Conservation (phyloP, 2,888 invertebrate genomes). For the Ophion ventricosus region DNA sequence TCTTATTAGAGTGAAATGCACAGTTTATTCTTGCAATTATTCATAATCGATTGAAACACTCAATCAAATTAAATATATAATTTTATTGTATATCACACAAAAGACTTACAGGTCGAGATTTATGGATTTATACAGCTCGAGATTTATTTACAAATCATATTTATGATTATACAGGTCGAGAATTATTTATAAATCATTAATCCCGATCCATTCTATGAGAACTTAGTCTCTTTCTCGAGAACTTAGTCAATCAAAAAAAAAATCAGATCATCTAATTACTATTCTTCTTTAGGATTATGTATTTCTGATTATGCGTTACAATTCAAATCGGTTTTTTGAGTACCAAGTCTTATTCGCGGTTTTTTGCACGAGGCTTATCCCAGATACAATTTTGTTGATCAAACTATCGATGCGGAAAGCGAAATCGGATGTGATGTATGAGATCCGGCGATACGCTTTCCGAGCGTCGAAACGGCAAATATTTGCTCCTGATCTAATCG, state of each 20-base stretch:
- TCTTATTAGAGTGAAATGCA: too few relatives aligned
- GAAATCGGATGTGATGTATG: not conserved
- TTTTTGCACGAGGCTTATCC: not conserved
- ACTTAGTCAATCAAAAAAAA: not conserved
- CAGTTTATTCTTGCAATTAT: too few relatives aligned
- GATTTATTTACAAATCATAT: too few relatives aligned
- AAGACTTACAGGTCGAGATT: not conserved
- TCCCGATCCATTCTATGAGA: not conserved
- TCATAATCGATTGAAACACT: too few relatives aligned
- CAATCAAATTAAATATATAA: too few relatives aligned
- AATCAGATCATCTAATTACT: not conserved
- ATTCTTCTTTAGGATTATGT: not conserved
- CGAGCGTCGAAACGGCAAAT: slow-evolving; percentile 46
- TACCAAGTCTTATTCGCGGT: not conserved
- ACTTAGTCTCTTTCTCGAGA: not conserved
- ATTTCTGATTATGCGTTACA: not conserved
- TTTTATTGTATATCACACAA: not conserved
- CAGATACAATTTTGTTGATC: not conserved
- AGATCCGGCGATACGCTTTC: slow-evolving; percentile 16
- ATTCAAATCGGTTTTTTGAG: not conserved
- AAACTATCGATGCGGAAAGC: not conserved
- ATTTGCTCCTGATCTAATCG: slow-evolving; percentile 56
- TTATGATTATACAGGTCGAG: too few relatives aligned
- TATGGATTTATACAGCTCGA: not conserved
- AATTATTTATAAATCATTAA: not conserved